Base-by-base conservation (phyloP, 2,797 vertebrate species). In the Zalophus californianus region DNA sequence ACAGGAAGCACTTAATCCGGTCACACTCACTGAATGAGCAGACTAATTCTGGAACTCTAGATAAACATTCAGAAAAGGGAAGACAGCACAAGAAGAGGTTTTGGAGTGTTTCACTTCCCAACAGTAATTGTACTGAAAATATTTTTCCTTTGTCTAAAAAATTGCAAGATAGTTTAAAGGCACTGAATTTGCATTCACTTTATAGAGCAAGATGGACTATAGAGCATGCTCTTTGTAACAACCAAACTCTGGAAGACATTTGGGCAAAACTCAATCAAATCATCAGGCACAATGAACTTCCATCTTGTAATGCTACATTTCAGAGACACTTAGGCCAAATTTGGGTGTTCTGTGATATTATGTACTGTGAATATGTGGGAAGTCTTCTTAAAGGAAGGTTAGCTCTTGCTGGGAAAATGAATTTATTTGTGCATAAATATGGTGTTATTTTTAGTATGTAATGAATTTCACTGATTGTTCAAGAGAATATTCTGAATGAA, bases 331-430 rank as follows among this genome's bases (percentile, higher is more conserved):
- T 98, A 75, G 97, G 95, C 10, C 98, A 99, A 98, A 99, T 99
- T 98, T 99, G 99, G 99, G 98, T 99, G 80, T 99, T 99, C 99
- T 99, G 99, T 97, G 99, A 99, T 96, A 95, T 99, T 41, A 95
- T 99, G 10, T 98, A 98, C 97, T 99, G 99, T n/a, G 99, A 99
- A 99, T 98, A 99, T 96, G 98, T 99, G 72, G 99, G 99, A 23
- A 98, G 96, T 56, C 96, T 99, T 95, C 98, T 99, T 96, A 99
- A 99, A 98, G 97, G 98, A 50, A 98, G 99, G 98, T 98, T 99
- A 96, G 97, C 93, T 83, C 99, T 99, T 97, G 97, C 90, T 23
- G 99, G 99, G 10, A 98, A 97, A 87, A 99, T 99, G 97, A 96
- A 97, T 93, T 99, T 99, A 90, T 97, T 98, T 25, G 99, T 99